Percentiles rank a stretch among this genome's conserved stretches.
Conservation (phyloP, 2,113 vertebrate genomes). For the Microcebus lehilahytsara region DNA sequence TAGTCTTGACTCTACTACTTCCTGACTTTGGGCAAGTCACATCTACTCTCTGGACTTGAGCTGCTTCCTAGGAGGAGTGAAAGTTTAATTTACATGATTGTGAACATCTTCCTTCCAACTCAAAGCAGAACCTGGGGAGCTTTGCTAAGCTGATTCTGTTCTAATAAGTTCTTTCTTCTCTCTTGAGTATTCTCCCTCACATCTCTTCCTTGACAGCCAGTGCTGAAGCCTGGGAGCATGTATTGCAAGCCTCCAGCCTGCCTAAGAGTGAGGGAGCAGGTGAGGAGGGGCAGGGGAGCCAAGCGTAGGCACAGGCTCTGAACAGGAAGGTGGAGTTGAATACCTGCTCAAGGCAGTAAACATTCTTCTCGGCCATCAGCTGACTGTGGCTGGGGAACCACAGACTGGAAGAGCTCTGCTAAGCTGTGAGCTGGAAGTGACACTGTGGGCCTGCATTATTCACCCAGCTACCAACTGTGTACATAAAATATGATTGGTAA, state of each 20-base stretch:
- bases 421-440: neutral
- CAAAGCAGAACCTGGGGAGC: neutral
- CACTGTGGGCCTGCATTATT: neutral
- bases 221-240: neutral
- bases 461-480: neutral
- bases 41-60: neutral
- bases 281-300: neutral
- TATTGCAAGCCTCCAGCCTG: neutral
- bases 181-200: neutral
- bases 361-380: neutral
- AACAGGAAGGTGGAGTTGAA: neutral
- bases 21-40: neutral
- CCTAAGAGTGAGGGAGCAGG: neutral
- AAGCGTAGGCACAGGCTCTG: neutral
- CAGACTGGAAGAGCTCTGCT: neutral
- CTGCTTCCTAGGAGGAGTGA: neutral
- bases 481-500: neutral
- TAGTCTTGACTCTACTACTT: neutral
- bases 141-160: slow-evolving; percentile 13
- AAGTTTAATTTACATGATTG: neutral
- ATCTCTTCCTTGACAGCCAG: neutral
- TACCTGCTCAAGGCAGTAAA: neutral
- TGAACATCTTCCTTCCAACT: neutral
- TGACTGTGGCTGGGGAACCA: neutral
- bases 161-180: neutral